Percentiles rank a stretch among this genome's conserved stretches.
These are phyloP conservation scores for Gobionotothen gibberifrons DNA, from an alignment of 2,797 vertebrate species.

Conservation along the genomic window DNA sequence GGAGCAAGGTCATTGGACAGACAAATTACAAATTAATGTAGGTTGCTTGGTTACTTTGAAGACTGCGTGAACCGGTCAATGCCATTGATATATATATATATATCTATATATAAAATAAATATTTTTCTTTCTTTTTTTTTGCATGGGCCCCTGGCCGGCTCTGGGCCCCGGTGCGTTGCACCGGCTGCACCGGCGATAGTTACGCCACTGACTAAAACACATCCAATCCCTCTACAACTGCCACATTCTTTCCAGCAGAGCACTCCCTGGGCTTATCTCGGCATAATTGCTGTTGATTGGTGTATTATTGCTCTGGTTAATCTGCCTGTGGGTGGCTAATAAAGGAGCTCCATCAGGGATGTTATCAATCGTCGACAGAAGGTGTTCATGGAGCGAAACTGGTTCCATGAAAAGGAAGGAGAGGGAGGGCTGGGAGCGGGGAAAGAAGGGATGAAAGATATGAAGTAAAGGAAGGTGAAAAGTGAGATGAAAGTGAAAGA, in stretches of 20 bases:
- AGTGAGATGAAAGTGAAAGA: conserved; percentile 34
- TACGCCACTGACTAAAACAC: conserved; percentile 24
- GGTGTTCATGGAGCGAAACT: conserved; percentile 61
- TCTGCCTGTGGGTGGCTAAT: conserved; percentile 82
- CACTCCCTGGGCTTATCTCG: conserved; percentile 73
- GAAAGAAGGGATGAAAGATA: not conserved
- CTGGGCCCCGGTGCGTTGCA: too few species aligned
- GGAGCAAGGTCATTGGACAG: too few species aligned
- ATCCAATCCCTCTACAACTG: conserved; percentile 48
- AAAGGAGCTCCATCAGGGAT: conserved; percentile 75
- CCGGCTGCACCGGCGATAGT: too few species aligned
- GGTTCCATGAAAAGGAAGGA: conserved; percentile 20
- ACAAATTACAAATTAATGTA: too few species aligned
- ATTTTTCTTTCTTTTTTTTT: too few species aligned
- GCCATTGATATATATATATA: too few species aligned
- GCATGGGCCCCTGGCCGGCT: too few species aligned
- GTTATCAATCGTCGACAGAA: conserved; percentile 75
- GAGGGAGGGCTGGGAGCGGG: conserved; percentile 1
- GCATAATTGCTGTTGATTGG: conserved; percentile 82
- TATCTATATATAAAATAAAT: too few species aligned
- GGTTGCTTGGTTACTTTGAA: too few species aligned
- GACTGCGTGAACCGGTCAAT: too few species aligned
- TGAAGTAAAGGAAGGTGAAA: conserved; percentile 19
- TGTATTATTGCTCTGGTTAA: conserved; percentile 78
- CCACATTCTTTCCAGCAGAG: conserved; percentile 57